Evolutionary conservation across 2,888 invertebrate species (phyloP).

Genomic region (Macrophya annulata): DNA sequence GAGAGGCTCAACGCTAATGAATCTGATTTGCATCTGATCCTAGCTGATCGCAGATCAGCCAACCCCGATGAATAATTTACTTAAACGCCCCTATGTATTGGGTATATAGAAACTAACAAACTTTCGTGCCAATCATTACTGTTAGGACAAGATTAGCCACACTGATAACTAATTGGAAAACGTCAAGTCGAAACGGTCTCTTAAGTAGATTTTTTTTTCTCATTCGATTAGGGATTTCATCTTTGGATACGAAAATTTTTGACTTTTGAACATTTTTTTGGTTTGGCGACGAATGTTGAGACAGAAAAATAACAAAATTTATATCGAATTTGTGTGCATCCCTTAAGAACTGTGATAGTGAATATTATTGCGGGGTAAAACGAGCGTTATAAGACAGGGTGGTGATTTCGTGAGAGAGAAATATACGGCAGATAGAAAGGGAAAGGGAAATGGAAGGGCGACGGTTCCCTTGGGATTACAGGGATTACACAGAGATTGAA

Average conservation of each 20-base stretch:
- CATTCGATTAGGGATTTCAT: too few relatives aligned
- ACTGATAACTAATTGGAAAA: background rate
- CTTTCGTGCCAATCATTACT: slow-evolving; percentile 18
- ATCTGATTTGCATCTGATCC: slow-evolving; percentile 79
- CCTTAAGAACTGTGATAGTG: background rate
- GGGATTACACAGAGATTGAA: slow-evolving; percentile 75
- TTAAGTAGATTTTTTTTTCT: background rate
- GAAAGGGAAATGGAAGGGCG: slow-evolving; percentile 57
- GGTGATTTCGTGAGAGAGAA: slow-evolving; percentile 27
- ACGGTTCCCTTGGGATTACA: slow-evolving; percentile 72
- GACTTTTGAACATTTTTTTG: too few relatives aligned
- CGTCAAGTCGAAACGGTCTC: background rate
- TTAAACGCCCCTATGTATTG: background rate
- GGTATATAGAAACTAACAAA: background rate
- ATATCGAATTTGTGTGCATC: too few relatives aligned
- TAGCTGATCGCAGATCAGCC: slow-evolving; percentile 72
- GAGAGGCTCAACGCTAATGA: slow-evolving; percentile 75
- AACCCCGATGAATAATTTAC: slow-evolving; percentile 53
- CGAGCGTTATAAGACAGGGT: background rate
- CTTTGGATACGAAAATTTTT: too few relatives aligned
- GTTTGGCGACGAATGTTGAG: too few relatives aligned
- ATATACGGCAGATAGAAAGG: background rate
- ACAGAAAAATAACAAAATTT: too few relatives aligned
- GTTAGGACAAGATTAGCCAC: slow-evolving; percentile 7
- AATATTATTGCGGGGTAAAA: slow-evolving; percentile 16